phyloP scores from a whole-genome alignment of 2,113 vertebrate species.

The Ctenodactylus gundi region DNA sequence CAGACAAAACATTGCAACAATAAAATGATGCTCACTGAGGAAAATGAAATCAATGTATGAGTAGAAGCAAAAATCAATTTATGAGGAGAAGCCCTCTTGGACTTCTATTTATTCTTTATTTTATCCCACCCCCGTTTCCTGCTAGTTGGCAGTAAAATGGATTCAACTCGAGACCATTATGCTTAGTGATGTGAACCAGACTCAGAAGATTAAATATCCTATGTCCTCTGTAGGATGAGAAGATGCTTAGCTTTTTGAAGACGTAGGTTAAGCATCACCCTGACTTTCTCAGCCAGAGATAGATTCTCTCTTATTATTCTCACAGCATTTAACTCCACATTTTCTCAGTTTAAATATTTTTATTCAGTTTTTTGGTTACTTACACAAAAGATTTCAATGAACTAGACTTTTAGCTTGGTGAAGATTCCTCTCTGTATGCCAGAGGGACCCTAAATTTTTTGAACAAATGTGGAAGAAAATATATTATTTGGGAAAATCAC shows the following conservation, averaged over 20 bases:
- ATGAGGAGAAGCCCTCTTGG: too few relatives aligned
- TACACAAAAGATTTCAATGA: not conserved
- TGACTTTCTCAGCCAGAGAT: not conserved
- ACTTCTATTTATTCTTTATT: too few relatives aligned
- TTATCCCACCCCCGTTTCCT: too few relatives aligned
- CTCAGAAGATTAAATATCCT: too few relatives aligned
- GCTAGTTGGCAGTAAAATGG: too few relatives aligned
- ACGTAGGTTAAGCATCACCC: not conserved
- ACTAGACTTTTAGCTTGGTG: too few relatives aligned
- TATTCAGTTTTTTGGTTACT: not conserved
- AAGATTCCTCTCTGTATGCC: not conserved
- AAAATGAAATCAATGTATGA: not conserved
- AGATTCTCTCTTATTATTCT: rapidly evolving
- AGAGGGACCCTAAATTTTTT: not conserved
- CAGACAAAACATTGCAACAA: not conserved
- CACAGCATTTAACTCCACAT: rapidly evolving
- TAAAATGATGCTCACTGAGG: not conserved
- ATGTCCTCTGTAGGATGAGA: too few relatives aligned
- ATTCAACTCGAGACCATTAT: too few relatives aligned
- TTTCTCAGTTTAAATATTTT: not conserved
- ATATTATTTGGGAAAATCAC: not conserved
- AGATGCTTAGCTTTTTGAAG: not conserved
- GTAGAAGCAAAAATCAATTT: too few relatives aligned
- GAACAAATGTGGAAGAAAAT: not conserved
- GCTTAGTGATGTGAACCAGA: too few relatives aligned